Conservation (phyloP, 1,140 invertebrate species). For the Ruditapes philippinarum region DNA sequence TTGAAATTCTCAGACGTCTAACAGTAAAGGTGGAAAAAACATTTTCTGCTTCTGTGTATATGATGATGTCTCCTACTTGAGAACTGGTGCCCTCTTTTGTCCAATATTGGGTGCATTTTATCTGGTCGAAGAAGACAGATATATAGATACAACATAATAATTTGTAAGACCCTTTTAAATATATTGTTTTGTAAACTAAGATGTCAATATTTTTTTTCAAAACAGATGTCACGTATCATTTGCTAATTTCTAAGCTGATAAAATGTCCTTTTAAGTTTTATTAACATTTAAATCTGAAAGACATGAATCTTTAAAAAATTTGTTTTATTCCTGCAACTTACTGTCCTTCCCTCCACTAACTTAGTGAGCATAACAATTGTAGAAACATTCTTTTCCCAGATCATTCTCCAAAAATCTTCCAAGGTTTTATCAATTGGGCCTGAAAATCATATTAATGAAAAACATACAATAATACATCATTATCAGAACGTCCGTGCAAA, state of each 20-base stretch:
- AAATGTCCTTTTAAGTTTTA: neutral
- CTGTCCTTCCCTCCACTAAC: neutral
- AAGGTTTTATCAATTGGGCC: neutral
- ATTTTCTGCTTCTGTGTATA: neutral
- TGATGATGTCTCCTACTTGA: neutral
- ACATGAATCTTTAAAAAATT: neutral
- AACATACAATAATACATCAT: no score
- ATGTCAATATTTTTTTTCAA: neutral
- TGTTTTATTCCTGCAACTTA: neutral
- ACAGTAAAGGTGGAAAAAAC: neutral
- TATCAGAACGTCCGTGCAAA: no score
- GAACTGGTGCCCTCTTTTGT: no score
- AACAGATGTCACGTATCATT: neutral
- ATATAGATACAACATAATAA: neutral
- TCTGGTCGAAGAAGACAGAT: neutral
- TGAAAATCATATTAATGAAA: neutral
- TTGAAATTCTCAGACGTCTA: no score
- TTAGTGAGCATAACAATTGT: neutral
- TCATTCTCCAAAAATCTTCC: constrained; percentile 16
- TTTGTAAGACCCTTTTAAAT: neutral
- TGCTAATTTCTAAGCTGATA: neutral
- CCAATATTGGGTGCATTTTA: constrained; percentile 9
- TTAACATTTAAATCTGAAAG: neutral
- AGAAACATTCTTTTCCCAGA: neutral
- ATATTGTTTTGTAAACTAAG: neutral